Evolutionary conservation across 2,113 vertebrate genomes (phyloP).

Genomic region (Oryzias javanicus): DNA sequence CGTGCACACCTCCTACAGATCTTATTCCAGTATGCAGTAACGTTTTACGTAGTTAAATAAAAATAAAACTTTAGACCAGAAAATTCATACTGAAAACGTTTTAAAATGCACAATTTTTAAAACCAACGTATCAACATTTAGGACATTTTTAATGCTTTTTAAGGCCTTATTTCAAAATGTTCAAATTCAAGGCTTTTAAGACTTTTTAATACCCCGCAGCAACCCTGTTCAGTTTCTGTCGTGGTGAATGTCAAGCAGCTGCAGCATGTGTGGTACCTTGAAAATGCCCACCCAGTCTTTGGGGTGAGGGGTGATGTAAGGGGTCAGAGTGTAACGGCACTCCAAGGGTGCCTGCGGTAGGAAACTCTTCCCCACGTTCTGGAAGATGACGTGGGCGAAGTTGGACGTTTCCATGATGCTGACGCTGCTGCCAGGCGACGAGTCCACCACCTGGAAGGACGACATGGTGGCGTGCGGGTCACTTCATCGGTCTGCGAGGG

Average conservation of each 20-base stretch:
- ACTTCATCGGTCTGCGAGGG: slow-evolving; percentile 63
- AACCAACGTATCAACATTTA: too few relatives aligned
- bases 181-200: too few relatives aligned
- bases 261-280: slow-evolving; percentile 79
- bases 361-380: slow-evolving; percentile 97
- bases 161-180: too few relatives aligned
- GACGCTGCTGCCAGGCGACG: slow-evolving; percentile 75
- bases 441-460: slow-evolving; percentile 87
- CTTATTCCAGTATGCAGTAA: too few relatives aligned
- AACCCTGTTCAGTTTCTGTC: slow-evolving; percentile 17
- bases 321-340: slow-evolving; percentile 92
- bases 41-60: too few relatives aligned
- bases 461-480: slow-evolving; percentile 80
- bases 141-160: too few relatives aligned
- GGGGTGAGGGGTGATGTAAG: slow-evolving; percentile 88
- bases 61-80: too few relatives aligned
- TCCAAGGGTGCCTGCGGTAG: slow-evolving; percentile 92
- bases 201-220: too few relatives aligned
- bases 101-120: too few relatives aligned
- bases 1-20: too few relatives aligned
- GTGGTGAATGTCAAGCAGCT: slow-evolving; percentile 24
- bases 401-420: slow-evolving; percentile 89
- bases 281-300: slow-evolving; percentile 99
- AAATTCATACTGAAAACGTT: too few relatives aligned
- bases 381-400: slow-evolving; percentile 98